Base-by-base conservation (phyloP, 2,797 vertebrate genomes). In the Botia kubotai region DNA sequence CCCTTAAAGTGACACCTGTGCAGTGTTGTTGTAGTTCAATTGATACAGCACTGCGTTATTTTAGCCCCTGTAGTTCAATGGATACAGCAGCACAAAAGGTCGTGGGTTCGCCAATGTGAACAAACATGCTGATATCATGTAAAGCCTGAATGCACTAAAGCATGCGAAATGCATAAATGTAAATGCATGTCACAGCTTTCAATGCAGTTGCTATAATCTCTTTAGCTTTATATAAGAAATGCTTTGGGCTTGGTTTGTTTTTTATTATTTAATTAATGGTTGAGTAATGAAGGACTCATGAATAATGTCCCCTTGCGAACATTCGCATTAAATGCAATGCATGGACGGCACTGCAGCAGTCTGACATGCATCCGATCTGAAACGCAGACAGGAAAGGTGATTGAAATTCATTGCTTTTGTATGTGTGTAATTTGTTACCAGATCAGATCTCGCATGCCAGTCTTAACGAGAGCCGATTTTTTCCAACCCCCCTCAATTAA, bases 371-470 rank as follows among this genome's bases (percentile, higher is more conserved):
- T 85, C 83, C 87, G 89, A 90, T 92, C 84, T 87, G 66, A 72
- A 82, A 57, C 78, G 76, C 46, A 50, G 89, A 91, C 90, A 91
- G 89, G 88, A 89, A 90, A 89, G 86, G 87, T 92, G 89, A 93
- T 91, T 92, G 87, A 92, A 92, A 93, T 92, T 89, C 89, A 93
- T 91, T 91, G 90, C 89, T 89, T 90, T 89, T 90, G 87, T 90
- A 90, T 86, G 81, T 79, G 63, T 89, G 86, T 90, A 86, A 92
- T 93, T 92, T 93, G 85, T 77, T 79, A 89, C 80, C 83, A 82
- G 85, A 89, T 92, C 87, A 87, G 85, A 93, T 83, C 79, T 82
- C 55, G 85, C 86, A 86, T 85, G 79, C 77, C 88, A 86, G 83
- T 87, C 89, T 76, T 84, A 85, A 83, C 55, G 65, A 84, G 84